Evolutionary conservation across 2,888 invertebrate species (phyloP).

Genomic region (Nephrocerus scutellatus): DNA sequence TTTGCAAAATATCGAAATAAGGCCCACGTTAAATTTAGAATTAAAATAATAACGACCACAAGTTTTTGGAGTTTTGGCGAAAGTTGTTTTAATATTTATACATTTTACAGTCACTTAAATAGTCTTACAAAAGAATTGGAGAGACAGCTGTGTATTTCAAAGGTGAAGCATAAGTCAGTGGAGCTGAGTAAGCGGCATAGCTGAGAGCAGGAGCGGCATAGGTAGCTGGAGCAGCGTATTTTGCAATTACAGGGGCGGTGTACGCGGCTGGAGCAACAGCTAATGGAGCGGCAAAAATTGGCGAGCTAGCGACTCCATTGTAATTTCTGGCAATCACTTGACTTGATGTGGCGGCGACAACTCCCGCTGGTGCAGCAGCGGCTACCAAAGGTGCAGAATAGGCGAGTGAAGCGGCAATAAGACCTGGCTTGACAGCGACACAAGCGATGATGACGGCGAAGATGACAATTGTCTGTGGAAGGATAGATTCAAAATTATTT

Average conservation of each 20-base stretch:
- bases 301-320: slow-evolving; percentile 3
- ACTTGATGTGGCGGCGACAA: slow-evolving; percentile 2
- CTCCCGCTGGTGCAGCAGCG: slow-evolving; percentile 1
- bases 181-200: slow-evolving; percentile 9
- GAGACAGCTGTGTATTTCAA: no score
- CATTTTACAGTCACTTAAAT: no score
- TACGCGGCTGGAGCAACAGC: slow-evolving; percentile 4
- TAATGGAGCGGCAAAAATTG: slow-evolving; percentile 10
- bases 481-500: slow-evolving; percentile 21
- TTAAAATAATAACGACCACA: no score
- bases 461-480: slow-evolving; percentile 19
- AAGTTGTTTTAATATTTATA: no score
- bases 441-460: slow-evolving; percentile 19
- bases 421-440: slow-evolving; percentile 13
- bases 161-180: no score
- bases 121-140: no score
- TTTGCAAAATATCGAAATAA: no score
- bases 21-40: no score
- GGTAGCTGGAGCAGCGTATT: slow-evolving; percentile 11
- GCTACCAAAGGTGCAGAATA: slow-evolving; percentile 7
- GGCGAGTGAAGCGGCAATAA: slow-evolving; percentile 2
- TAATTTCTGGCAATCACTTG: slow-evolving; percentile 2
- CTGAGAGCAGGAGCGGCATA: slow-evolving; percentile 1
- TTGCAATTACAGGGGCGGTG: slow-evolving; percentile 3
- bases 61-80: no score